These are phyloP conservation scores for Linyphia triangularis DNA, from an alignment of 2,888 invertebrate genomes.

Conservation along the genomic window DNA sequence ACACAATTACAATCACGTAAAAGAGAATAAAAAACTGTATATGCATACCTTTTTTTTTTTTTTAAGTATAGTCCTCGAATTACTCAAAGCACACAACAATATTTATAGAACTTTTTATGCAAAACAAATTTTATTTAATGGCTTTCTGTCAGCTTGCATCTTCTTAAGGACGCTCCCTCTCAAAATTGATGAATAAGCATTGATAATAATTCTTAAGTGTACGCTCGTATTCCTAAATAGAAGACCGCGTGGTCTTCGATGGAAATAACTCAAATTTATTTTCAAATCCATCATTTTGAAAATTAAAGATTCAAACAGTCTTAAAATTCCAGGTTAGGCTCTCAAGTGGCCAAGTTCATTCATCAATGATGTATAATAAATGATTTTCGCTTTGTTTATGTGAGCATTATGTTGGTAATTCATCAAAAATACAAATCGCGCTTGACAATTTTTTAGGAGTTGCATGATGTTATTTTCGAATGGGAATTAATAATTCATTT, in stretches of 20 bases:
- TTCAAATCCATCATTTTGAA: slow-evolving; percentile 30
- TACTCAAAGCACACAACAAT: no score
- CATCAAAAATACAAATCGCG: slow-evolving; percentile 18
- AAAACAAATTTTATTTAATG: no score
- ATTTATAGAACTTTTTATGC: no score
- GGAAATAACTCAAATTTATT: background rate
- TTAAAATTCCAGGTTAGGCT: slow-evolving; percentile 16
- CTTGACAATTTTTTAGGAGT: background rate
- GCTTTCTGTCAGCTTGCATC: no score
- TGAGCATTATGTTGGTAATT: background rate
- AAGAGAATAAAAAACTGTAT: no score
- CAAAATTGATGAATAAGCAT: background rate
- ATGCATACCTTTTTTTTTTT: no score
- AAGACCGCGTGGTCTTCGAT: background rate
- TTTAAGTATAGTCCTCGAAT: no score
- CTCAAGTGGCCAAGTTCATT: background rate
- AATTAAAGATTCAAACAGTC: slow-evolving; percentile 28
- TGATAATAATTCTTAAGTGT: background rate
- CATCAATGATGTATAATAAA: slow-evolving; percentile 14
- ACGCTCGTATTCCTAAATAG: background rate
- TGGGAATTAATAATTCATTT: slow-evolving; percentile 21
- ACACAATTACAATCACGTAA: no score
- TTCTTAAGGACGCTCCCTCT: background rate
- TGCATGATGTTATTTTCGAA: background rate
- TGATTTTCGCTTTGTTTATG: background rate